These are phyloP conservation scores for Eucidaris tribuloides DNA, from an alignment of 35 echinoderm and acorn worm species.

Conservation along the genomic window DNA sequence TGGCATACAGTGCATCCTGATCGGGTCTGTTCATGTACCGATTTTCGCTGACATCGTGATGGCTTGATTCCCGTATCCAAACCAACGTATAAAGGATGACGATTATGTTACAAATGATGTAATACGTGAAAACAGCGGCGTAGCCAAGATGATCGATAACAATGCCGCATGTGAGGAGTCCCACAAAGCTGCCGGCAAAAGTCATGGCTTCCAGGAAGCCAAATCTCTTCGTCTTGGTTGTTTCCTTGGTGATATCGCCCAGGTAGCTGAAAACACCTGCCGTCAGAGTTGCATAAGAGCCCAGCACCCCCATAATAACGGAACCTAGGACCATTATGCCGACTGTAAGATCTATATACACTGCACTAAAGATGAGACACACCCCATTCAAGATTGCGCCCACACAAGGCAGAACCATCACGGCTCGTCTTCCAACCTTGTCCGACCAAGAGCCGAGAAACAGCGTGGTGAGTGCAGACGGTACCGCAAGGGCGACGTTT, in stretches of 20 bases:
- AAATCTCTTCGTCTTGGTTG: slow-evolving; percentile 66
- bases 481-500: slow-evolving; percentile 66
- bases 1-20: too few relatives aligned
- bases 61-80: slow-evolving; percentile 70
- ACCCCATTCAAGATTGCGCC: slow-evolving; percentile 70
- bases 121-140: slow-evolving; percentile 76
- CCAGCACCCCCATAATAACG: slow-evolving; percentile 59
- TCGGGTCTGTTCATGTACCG: too few relatives aligned
- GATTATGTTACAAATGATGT: slow-evolving; percentile 51
- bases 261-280: slow-evolving; percentile 93
- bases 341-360: slow-evolving; percentile 52
- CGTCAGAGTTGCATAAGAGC: slow-evolving; percentile 61
- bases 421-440: slow-evolving; percentile 59
- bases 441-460: slow-evolving; percentile 94
- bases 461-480: slow-evolving; percentile 68
- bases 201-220: slow-evolving; percentile 93
- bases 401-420: slow-evolving; percentile 65
- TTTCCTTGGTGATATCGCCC: slow-evolving; percentile 70
- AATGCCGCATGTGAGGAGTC: slow-evolving; percentile 63
- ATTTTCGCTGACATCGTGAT: neutral
- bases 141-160: slow-evolving; percentile 83
- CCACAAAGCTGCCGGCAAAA: slow-evolving; percentile 82
- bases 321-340: slow-evolving; percentile 72
- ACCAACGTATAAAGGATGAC: slow-evolving; percentile 62
- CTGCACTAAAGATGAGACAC: slow-evolving; percentile 55